These are phyloP conservation scores for Agelaius phoeniceus DNA, from an alignment of 2,113 vertebrate species.

Conservation along the genomic window DNA sequence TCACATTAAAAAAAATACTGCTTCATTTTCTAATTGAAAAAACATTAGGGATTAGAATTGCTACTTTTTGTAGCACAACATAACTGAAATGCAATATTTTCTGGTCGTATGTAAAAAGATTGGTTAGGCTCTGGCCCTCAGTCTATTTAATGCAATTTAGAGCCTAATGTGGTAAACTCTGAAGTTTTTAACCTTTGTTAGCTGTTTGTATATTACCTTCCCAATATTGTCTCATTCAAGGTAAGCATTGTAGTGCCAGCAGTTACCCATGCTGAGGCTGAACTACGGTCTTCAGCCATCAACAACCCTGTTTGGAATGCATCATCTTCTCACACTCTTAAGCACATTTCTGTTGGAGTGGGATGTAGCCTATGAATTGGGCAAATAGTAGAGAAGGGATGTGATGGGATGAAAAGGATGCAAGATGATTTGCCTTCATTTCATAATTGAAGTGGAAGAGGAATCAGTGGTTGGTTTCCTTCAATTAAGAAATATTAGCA, in stretches of 20 bases:
- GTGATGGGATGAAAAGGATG: neutral
- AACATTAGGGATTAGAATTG: neutral
- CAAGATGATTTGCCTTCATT: neutral
- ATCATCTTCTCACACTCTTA: neutral
- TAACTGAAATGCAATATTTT: neutral
- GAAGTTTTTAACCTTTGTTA: neutral
- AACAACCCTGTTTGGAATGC: neutral
- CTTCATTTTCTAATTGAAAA: neutral
- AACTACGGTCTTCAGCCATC: neutral
- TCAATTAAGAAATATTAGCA: neutral
- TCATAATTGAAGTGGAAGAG: neutral
- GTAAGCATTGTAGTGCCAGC: neutral
- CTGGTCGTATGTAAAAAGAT: neutral
- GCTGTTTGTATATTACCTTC: neutral
- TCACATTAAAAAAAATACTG: accelerated
- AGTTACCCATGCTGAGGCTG: neutral
- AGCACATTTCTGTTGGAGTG: neutral
- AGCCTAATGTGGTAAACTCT: neutral
- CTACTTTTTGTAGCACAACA: neutral
- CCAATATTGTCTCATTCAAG: neutral
- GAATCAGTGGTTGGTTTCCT: neutral
- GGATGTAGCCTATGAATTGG: neutral
- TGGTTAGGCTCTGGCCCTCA: neutral
- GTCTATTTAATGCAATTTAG: neutral
- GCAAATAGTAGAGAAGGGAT: neutral